These are phyloP conservation scores for Anoplopoma fimbria DNA, from an alignment of 2,113 vertebrate species.

Conservation along the genomic window DNA sequence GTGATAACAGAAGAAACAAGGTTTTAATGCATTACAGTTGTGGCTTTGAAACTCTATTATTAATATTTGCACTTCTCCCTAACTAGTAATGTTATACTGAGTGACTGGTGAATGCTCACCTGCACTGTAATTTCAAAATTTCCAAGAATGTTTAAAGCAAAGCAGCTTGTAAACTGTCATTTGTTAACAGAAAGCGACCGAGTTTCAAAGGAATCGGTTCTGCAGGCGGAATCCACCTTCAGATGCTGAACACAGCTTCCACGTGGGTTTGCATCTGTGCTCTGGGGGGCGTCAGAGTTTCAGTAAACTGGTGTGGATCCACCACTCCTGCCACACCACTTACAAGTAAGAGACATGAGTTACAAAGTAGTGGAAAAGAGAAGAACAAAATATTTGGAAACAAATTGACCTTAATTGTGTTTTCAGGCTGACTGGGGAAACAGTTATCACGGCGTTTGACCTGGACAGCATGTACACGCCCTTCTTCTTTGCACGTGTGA, in stretches of 20 bases:
- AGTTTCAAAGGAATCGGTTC: slow-evolving; percentile 93
- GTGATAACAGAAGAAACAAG: too few relatives aligned
- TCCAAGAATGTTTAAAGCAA: neutral
- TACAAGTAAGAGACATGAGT: slow-evolving; percentile 86
- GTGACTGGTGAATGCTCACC: neutral
- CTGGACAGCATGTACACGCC: slow-evolving; percentile 97
- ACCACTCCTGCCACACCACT: slow-evolving; percentile 96
- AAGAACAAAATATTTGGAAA: neutral
- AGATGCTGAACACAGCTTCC: slow-evolving; percentile 95
- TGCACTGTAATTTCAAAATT: neutral
- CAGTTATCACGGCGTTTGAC: slow-evolving; percentile 93
- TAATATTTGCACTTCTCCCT: neutral
- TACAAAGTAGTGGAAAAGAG: neutral
- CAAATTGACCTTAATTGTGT: neutral
- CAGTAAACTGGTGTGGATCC: slow-evolving; percentile 96
- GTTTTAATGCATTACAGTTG: neutral
- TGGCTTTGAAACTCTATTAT: neutral
- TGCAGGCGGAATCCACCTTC: slow-evolving; percentile 89
- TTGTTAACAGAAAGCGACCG: slow-evolving; percentile 87
- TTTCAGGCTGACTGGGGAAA: slow-evolving; percentile 93
- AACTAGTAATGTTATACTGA: neutral
- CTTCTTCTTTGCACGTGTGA: slow-evolving; percentile 95
- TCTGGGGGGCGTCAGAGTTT: slow-evolving; percentile 93
- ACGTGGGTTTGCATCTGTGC: slow-evolving; percentile 93
- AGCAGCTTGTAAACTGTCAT: neutral